These are phyloP conservation scores for Geopemphigus sp. DNA, from an alignment of 1,140 invertebrate species.

Conservation along the genomic window DNA sequence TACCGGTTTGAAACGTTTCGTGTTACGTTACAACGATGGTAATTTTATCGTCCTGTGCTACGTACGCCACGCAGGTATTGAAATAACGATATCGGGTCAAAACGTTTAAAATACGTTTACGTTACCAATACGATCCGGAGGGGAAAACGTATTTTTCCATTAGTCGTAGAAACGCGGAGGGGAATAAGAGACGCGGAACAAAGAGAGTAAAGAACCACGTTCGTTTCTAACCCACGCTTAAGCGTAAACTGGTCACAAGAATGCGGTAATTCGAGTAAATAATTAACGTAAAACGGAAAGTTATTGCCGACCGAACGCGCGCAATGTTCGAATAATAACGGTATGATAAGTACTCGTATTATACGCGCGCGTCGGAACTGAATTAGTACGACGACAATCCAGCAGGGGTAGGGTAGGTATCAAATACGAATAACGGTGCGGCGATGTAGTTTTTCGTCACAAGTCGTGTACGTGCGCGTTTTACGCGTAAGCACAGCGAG, in stretches of 20 bases:
- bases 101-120: too few relatives aligned
- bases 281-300: too few relatives aligned
- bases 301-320: background rate
- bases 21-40: too few relatives aligned
- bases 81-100: too few relatives aligned
- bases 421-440: slow-evolving; percentile 21
- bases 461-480: too few relatives aligned
- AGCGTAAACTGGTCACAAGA: slow-evolving; percentile 29
- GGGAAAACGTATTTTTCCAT: slow-evolving; percentile 1
- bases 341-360: background rate
- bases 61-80: too few relatives aligned
- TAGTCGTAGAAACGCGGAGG: background rate
- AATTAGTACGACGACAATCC: slow-evolving; percentile 10
- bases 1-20: too few relatives aligned
- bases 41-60: too few relatives aligned
- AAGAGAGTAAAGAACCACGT: background rate
- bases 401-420: background rate
- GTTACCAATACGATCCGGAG: too few relatives aligned
- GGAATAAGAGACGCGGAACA: background rate
- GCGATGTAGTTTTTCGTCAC: background rate
- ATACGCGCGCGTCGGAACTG: background rate
- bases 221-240: background rate
- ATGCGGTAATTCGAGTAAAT: slow-evolving; percentile 36
- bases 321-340: slow-evolving; percentile 12
- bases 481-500: too few relatives aligned